Conservation (phyloP, 2,113 vertebrate species). For the Sphyrna mokarran region DNA sequence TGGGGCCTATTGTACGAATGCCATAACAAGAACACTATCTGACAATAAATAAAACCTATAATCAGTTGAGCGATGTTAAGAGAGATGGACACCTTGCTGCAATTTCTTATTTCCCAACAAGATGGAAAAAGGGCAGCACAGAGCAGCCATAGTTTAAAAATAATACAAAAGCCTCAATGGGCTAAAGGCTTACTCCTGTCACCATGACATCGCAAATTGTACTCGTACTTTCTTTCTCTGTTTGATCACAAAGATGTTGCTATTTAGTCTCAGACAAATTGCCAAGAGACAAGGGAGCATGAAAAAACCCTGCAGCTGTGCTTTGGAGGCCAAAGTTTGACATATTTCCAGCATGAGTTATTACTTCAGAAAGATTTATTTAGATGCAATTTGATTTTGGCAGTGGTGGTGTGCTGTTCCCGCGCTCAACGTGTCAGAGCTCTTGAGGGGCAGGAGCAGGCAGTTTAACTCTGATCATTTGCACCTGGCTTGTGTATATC, state of each 20-base stretch:
- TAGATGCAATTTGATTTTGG: not conserved
- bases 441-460: not conserved
- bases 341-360: not conserved
- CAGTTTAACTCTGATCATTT: not conserved
- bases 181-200: not conserved
- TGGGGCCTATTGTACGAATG: not conserved
- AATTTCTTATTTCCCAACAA: no score
- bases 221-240: not conserved
- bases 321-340: not conserved
- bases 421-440: slow-evolving; percentile 5
- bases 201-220: not conserved
- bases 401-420: not conserved
- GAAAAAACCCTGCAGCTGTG: not conserved
- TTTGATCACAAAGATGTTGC: not conserved
- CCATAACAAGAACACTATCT: not conserved
- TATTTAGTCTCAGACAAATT: not conserved
- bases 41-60: not conserved
- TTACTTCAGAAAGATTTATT: slow-evolving; percentile 15
- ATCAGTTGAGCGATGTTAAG: not conserved
- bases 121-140: not conserved
- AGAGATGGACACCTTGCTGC: not conserved
- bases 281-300: not conserved
- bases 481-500: not conserved
- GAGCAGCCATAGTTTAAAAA: not conserved
- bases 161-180: not conserved